phyloP scores from a whole-genome alignment of 2,888 invertebrate species.

The Caenorhabditis zanzibari region DNA sequence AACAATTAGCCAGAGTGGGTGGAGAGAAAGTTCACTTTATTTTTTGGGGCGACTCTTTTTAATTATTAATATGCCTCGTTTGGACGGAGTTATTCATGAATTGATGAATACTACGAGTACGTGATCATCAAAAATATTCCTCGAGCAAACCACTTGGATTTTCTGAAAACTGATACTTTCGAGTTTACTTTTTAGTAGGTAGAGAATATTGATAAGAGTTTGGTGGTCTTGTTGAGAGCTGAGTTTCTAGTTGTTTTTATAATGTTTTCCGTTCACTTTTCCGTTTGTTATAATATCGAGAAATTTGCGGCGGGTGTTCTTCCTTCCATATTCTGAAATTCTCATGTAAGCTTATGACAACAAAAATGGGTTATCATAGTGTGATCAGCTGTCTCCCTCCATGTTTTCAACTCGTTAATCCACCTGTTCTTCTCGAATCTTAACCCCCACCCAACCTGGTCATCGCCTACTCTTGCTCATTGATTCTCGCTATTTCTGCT shows the following conservation, averaged over 20 bases:
- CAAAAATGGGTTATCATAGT: background rate
- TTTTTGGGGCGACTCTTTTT: conserved; percentile 3
- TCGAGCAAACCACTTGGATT: background rate
- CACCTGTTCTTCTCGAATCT: background rate
- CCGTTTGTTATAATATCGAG: no score
- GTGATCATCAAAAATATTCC: conserved; percentile 35
- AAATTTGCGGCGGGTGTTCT: no score
- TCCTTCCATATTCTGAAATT: background rate
- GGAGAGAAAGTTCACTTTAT: conserved; percentile 12
- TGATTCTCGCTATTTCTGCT: background rate
- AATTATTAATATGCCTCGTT: conserved; percentile 40
- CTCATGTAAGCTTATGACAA: conserved; percentile 4
- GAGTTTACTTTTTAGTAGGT: no score
- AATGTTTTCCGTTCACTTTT: no score
- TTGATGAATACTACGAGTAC: conserved; percentile 14
- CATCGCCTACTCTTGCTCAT: conserved; percentile 11
- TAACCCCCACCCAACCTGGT: background rate
- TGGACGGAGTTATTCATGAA: conserved; percentile 23
- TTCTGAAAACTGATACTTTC: conserved; percentile 8
- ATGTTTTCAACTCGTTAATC: conserved; percentile 9
- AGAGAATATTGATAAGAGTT: no score
- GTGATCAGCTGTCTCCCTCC: conserved; percentile 5
- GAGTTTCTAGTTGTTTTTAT: no score
- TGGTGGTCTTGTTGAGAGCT: no score
- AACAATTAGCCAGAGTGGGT: background rate